Conservation (phyloP, 2,113 vertebrate genomes). For the sheep (Ovis aries) region DNA sequence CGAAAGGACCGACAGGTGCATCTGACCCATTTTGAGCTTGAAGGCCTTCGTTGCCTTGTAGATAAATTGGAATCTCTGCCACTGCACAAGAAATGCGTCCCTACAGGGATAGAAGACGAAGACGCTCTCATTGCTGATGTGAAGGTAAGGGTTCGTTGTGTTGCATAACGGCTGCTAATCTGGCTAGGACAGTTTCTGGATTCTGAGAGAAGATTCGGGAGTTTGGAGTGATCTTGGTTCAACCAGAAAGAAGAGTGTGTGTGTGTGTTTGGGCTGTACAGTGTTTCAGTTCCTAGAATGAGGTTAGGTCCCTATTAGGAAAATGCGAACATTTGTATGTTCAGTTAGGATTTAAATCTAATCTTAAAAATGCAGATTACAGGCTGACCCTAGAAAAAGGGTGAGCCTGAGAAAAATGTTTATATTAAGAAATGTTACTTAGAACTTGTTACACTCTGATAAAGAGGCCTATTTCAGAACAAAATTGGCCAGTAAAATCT, state of each 20-base stretch:
- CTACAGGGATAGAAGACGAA: slow-evolving; percentile 90
- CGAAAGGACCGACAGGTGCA: slow-evolving; percentile 81
- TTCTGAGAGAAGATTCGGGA: neutral
- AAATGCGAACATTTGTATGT: neutral
- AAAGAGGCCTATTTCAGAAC: neutral
- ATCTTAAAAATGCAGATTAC: neutral
- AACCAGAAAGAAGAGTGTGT: neutral
- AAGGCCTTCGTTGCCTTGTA: slow-evolving; percentile 93
- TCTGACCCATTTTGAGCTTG: slow-evolving; percentile 93
- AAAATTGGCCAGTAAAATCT: neutral
- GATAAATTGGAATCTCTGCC: slow-evolving; percentile 95
- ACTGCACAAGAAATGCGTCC: slow-evolving; percentile 93
- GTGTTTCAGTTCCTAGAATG: neutral
- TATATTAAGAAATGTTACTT: neutral
- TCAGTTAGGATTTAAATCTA: neutral
- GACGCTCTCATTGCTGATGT: slow-evolving; percentile 90
- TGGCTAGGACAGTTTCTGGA: neutral
- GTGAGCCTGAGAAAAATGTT: neutral
- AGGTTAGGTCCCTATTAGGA: neutral
- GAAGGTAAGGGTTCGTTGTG: slow-evolving; percentile 78
- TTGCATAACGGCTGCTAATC: neutral
- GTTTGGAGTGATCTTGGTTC: neutral
- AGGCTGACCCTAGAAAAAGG: neutral
- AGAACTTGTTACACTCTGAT: neutral
- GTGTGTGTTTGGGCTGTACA: neutral